Percentiles rank a stretch among this genome's conserved stretches.
phyloP scores from a whole-genome alignment of 2,113 vertebrate species.

The Tachycineta bicolor region DNA sequence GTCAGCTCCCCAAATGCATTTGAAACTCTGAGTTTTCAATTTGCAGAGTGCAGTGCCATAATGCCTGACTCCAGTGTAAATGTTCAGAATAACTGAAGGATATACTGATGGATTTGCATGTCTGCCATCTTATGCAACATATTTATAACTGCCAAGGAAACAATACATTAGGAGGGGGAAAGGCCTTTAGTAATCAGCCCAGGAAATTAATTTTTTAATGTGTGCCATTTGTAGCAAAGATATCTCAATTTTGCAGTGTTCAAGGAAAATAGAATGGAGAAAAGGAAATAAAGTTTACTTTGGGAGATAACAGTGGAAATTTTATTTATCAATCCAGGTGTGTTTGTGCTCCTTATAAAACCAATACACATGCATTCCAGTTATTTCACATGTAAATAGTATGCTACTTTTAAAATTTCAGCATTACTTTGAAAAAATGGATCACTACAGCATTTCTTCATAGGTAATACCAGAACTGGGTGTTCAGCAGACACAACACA shows the following conservation, averaged over 20 bases:
- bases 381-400: not conserved
- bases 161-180: not conserved
- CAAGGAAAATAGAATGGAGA: not conserved
- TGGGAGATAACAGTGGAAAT: not conserved
- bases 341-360: not conserved
- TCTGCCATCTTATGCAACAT: not conserved
- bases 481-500: not conserved
- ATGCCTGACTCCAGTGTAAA: not conserved
- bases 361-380: not conserved
- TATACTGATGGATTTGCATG: not conserved
- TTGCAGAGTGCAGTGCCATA: not conserved
- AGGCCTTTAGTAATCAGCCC: not conserved
- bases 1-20: not conserved
- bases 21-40: not conserved
- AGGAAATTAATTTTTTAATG: not conserved
- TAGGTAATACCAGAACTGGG: not conserved
- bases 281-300: not conserved
- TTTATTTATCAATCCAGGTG: not conserved
- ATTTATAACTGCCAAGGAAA: not conserved
- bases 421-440: not conserved
- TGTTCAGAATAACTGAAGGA: not conserved
- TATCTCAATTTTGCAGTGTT: not conserved
- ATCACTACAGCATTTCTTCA: not conserved
- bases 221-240: not conserved
- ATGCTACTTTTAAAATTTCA: not conserved